These are phyloP conservation scores for Mustela lutreola DNA, from an alignment of 2,113 vertebrate species.

Conservation along the genomic window DNA sequence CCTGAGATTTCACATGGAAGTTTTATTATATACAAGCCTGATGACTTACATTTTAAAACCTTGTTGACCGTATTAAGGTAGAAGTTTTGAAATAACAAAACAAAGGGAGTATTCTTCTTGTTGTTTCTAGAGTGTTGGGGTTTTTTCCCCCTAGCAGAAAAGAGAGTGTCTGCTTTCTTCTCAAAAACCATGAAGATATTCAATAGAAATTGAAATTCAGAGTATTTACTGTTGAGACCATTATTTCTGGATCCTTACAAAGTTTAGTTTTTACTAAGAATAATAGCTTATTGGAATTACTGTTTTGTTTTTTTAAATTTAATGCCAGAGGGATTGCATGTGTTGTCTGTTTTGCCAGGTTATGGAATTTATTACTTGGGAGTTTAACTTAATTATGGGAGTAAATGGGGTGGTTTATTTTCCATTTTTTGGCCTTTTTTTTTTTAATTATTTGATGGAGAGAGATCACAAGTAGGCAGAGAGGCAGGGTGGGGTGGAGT, in stretches of 20 bases:
- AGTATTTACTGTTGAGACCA: not conserved
- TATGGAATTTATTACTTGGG: conserved; percentile 3
- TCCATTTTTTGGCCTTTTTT: not conserved
- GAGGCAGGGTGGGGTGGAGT: too few relatives aligned
- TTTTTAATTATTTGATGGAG: not conserved
- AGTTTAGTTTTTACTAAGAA: conserved; percentile 17
- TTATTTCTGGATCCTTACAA: conserved; percentile 5
- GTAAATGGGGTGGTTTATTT: conserved; percentile 24
- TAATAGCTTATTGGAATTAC: not conserved
- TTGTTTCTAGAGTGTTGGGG: not conserved
- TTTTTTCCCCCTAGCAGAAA: not conserved
- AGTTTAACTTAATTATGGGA: conserved; percentile 51
- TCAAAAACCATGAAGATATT: not conserved
- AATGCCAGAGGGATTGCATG: not conserved
- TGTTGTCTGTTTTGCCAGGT: not conserved
- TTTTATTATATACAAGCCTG: not conserved
- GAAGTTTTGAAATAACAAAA: not conserved
- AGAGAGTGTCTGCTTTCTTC: not conserved
- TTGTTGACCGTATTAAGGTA: not conserved
- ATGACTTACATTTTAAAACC: conserved; percentile 13
- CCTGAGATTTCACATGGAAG: not conserved
- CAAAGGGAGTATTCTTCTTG: not conserved
- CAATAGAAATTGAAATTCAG: conserved; percentile 19
- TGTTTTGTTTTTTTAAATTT: not conserved
- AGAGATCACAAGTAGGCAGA: too few relatives aligned